Evolutionary conservation across 2,113 vertebrate species (phyloP).

Genomic region (rat (Rattus norvegicus)): GRCr8 NC_086020.1:206923001-206923500

Average conservation of each 20-base stretch:
- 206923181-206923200: background rate
- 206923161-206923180: too few species aligned
- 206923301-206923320: background rate
- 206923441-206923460: background rate
- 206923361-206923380: too few species aligned
- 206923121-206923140: background rate
- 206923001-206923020: background rate
- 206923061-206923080: background rate
- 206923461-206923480: background rate
- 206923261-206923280: fast-evolving
- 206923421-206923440: background rate
- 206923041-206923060: background rate
- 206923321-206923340: background rate
- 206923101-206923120: background rate
- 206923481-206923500: conserved; percentile 6
- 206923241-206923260: background rate
- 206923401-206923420: background rate
- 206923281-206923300: background rate
- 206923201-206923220: background rate
- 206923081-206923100: background rate
- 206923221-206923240: background rate
- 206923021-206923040: background rate
- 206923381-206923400: background rate
- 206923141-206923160: background rate
- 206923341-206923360: too few species aligned